Conservation (phyloP, 2,797 vertebrate genomes). For the Holocentrus rufus region DNA sequence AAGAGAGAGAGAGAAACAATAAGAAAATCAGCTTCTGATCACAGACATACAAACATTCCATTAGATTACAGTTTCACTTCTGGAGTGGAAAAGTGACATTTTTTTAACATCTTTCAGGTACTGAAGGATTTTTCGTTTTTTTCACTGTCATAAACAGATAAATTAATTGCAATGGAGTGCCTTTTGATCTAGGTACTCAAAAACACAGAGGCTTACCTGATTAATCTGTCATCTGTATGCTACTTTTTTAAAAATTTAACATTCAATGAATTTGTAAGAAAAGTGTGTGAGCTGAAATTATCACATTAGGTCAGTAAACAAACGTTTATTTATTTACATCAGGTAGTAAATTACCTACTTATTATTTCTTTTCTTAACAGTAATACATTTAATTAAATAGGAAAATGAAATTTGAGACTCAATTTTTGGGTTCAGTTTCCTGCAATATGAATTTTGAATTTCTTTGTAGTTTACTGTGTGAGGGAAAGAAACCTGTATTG, state of each 20-base stretch:
- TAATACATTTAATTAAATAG: no score
- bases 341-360: no score
- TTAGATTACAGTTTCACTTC: neutral
- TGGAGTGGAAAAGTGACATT: neutral
- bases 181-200: no score
- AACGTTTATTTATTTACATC: no score
- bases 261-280: neutral
- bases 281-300: neutral
- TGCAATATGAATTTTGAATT: no score
- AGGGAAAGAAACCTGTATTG: no score
- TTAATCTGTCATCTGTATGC: neutral
- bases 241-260: neutral
- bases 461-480: no score
- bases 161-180: neutral
- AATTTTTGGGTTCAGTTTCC: no score
- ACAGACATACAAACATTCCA: neutral
- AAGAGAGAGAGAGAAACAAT: slow-evolving; percentile 34
- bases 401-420: no score
- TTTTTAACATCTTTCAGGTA: neutral
- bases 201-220: no score
- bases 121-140: neutral
- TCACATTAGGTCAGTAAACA: no score
- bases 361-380: no score
- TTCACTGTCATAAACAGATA: neutral
- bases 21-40: neutral